phyloP scores from a whole-genome alignment of 2,888 invertebrate genomes.

The Standfussiana lucernea region DNA sequence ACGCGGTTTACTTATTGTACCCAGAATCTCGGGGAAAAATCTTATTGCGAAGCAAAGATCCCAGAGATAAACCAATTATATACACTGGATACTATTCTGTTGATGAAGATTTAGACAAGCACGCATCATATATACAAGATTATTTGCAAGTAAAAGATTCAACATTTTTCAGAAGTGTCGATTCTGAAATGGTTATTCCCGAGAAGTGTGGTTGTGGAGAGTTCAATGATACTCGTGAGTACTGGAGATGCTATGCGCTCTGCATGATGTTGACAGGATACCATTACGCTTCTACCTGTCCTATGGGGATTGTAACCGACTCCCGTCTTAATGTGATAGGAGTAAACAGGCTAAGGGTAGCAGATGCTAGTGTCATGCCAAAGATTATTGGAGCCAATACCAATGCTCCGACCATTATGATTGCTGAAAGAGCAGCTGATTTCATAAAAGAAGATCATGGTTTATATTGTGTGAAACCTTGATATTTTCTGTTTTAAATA shows the following conservation, averaged over 20 bases:
- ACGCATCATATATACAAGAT: not conserved
- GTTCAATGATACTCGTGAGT: constrained; percentile 84
- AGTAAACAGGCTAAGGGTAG: not conserved
- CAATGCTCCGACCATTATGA: not conserved
- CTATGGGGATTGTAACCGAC: constrained; percentile 94
- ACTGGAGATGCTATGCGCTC: constrained; percentile 92
- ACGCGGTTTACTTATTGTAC: not conserved
- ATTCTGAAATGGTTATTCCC: not conserved
- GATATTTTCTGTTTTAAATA: not conserved
- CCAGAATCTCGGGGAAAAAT: not conserved
- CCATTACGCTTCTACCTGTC: constrained; percentile 92
- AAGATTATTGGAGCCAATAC: not conserved
- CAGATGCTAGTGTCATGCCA: not conserved
- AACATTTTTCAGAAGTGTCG: not conserved
- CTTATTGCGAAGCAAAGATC: constrained; percentile 9
- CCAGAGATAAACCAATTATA: not conserved
- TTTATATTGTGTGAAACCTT: not conserved
- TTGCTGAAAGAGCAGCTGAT: constrained; percentile 3
- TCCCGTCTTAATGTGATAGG: constrained; percentile 81
- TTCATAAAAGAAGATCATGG: constrained; percentile 1
- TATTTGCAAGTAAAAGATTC: not conserved
- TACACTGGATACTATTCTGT: not conserved
- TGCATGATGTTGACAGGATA: constrained; percentile 92
- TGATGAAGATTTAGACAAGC: not conserved
- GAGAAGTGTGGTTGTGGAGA: not conserved